These are phyloP conservation scores for Benthosema pterotum DNA, from an alignment of 2,797 vertebrate genomes.

Conservation along the genomic window DNA sequence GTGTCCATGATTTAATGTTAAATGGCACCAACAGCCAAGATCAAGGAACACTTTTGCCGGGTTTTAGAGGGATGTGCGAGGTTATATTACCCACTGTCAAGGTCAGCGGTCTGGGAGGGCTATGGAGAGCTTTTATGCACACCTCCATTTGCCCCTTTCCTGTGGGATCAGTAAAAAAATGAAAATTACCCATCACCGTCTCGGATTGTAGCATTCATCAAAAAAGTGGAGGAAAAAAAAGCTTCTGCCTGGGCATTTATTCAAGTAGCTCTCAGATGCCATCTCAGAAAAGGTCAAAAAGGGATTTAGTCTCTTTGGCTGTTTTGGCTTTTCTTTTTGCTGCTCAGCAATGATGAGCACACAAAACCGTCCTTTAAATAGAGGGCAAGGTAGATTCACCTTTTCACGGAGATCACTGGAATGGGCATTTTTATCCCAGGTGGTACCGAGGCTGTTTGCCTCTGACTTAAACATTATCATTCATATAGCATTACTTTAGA, in stretches of 20 bases:
- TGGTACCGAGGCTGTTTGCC: conserved; percentile 42
- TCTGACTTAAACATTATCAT: conserved; percentile 50
- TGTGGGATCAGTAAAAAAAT: conserved; percentile 62
- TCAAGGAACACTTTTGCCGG: conserved; percentile 20
- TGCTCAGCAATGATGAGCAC: conserved; percentile 51
- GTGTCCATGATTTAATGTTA: conserved; percentile 49
- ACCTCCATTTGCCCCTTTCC: conserved; percentile 53
- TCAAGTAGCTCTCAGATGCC: conserved; percentile 62
- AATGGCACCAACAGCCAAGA: conserved; percentile 47
- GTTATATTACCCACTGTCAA: conserved; percentile 64
- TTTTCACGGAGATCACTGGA: conserved; percentile 41
- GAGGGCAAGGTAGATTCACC: conserved; percentile 54
- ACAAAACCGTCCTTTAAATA: conserved; percentile 48
- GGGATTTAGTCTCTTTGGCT: conserved; percentile 50
- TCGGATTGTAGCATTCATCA: conserved; percentile 71
- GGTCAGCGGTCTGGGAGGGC: conserved; percentile 56
- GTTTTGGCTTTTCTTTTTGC: conserved; percentile 53
- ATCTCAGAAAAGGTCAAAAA: conserved; percentile 70
- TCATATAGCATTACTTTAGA: conserved; percentile 53
- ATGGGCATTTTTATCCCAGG: conserved; percentile 35
- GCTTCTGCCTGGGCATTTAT: conserved; percentile 63
- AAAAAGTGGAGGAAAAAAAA: too few relatives aligned
- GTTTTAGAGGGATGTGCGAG: conserved; percentile 42
- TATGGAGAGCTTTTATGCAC: conserved; percentile 56
- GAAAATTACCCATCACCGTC: conserved; percentile 64